Evolutionary conservation across 2,888 invertebrate genomes (phyloP), one percentile per base, ranked within the genome.

Genomic region (Melanostoma mellinum): DNA sequence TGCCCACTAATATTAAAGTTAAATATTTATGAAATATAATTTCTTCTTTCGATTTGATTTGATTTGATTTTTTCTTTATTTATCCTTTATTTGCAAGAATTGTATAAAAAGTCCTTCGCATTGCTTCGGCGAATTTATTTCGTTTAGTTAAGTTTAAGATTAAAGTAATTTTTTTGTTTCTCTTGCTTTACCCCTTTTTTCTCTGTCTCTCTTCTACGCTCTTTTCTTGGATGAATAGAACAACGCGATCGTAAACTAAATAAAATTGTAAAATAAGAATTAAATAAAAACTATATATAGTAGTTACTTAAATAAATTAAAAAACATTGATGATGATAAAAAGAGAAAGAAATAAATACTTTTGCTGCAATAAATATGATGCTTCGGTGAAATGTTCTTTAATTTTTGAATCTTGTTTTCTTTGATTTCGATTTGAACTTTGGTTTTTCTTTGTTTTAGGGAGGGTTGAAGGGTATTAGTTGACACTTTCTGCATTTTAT

Each of bases 301-400:
- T 20, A 20, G 20, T 20, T 20, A 20, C 20, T 20, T 20, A 20
- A 20, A 38, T n/a, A 65, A 9, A 10, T 20, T 36, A 36, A 56
- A 63, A 56, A 36, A 69, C 10, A 58, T 56, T 42, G 30, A 52
- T 40, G 38, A 36, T 48, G 20, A 20, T 38, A n/a, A 10, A 58
- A 56, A 60, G 48, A 44, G 32, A 40, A 52, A 38, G 46, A 71
- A 56, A 63, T 75, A 71, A 56, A 76, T 58, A 63, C 38, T 80
- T 76, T 81, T 72, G 50, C 67, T 76, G 81, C 76, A 81, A 81
- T 81, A 81, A 81, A 81, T 67, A 81, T 67, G 71, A 72, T 61
- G 79, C 78, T 82, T 85, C 78, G 82, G 78, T 79, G 79, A 74
- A 74, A 71, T 58, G 76, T 74, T 85, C 48, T 61, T 71, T 65